These are phyloP conservation scores for Caerostris darwini DNA, from an alignment of 1,140 invertebrate genomes.

Conservation along the genomic window DNA sequence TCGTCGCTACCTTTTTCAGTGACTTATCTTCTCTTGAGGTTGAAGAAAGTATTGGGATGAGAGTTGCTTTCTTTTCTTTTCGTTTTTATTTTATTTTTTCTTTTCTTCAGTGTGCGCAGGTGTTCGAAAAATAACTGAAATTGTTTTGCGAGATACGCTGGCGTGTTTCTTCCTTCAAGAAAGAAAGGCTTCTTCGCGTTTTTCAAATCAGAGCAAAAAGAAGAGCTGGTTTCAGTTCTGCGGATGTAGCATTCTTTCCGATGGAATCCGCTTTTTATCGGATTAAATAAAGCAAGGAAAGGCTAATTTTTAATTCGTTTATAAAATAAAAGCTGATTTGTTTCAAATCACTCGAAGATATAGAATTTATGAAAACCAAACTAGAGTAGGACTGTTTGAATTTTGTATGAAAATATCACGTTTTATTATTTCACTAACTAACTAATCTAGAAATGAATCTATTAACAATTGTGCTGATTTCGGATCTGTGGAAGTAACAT, in stretches of 20 bases:
- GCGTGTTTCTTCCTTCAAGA: background rate
- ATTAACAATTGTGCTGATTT: too few relatives aligned
- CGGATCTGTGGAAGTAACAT: too few relatives aligned
- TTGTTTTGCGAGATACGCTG: constrained; percentile 1
- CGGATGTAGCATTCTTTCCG: background rate
- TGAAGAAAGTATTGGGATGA: constrained; percentile 11
- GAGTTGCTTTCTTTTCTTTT: background rate
- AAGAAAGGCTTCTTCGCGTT: background rate
- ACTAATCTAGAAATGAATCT: too few relatives aligned
- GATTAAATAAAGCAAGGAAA: background rate
- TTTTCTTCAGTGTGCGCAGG: background rate
- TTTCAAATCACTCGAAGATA: too few relatives aligned
- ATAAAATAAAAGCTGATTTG: too few relatives aligned
- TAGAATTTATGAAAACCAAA: too few relatives aligned
- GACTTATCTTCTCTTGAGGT: background rate
- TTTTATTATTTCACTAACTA: too few relatives aligned
- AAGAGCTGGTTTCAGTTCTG: background rate
- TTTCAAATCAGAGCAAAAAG: background rate
- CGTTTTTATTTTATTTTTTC: too few relatives aligned
- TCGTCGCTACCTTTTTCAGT: background rate
- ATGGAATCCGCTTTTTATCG: background rate
- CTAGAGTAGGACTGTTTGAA: too few relatives aligned
- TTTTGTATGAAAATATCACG: too few relatives aligned
- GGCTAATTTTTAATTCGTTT: too few relatives aligned
- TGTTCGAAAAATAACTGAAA: constrained; percentile 18